Percentiles rank a stretch among this genome's conserved stretches.
Evolutionary conservation across 2,888 invertebrate genomes (phyloP).

Genomic region (Himalopsyche anomala): DNA sequence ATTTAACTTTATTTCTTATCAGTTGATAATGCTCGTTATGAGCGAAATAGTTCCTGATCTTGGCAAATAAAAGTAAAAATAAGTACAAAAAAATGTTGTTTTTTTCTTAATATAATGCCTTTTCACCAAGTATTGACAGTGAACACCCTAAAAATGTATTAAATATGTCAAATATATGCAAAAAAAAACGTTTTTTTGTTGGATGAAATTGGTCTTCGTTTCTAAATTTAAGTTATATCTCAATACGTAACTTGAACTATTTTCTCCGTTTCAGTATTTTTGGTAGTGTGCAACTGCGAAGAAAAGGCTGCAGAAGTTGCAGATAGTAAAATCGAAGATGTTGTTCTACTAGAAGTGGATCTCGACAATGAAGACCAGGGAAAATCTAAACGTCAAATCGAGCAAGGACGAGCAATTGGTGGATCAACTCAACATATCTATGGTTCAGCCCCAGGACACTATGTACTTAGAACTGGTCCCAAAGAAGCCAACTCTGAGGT

Average conservation of each 20-base stretch:
- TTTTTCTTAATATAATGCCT: no score
- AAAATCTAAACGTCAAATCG: slow-evolving; percentile 61
- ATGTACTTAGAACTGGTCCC: slow-evolving; percentile 58
- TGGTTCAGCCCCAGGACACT: slow-evolving; percentile 64
- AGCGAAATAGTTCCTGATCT: no score
- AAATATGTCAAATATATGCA: no score
- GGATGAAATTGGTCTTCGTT: no score
- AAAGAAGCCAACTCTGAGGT: slow-evolving; percentile 63
- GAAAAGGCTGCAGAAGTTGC: slow-evolving; percentile 48
- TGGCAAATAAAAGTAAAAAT: no score
- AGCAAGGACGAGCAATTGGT: slow-evolving; percentile 54
- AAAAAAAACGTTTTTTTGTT: no score
- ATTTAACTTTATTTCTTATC: no score
- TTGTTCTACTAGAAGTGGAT: slow-evolving; percentile 50
- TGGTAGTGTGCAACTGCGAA: slow-evolving; percentile 55
- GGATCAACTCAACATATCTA: slow-evolving; percentile 62
- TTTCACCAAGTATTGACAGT: no score
- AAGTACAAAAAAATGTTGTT: no score
- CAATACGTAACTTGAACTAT: not conserved
- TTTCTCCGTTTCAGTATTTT: slow-evolving; percentile 53
- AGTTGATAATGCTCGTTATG: no score
- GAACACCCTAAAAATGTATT: no score
- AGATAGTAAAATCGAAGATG: slow-evolving; percentile 41
- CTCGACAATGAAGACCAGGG: slow-evolving; percentile 42
- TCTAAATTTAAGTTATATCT: no score